These are phyloP conservation scores for Felis chaus DNA, from an alignment of 2,113 vertebrate species.

Conservation along the genomic window DNA sequence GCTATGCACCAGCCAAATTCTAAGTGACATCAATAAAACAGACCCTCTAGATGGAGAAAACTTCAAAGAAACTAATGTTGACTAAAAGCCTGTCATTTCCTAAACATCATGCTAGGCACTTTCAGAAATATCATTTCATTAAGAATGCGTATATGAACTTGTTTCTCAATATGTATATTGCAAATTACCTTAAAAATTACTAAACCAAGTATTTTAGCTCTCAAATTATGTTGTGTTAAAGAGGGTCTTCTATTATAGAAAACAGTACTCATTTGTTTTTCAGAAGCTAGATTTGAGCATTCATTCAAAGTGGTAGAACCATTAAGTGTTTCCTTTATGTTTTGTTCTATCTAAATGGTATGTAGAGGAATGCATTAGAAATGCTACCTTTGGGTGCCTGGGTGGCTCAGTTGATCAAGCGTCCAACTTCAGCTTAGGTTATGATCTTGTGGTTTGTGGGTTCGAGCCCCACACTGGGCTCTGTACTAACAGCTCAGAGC, in stretches of 20 bases:
- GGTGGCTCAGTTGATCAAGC: no score
- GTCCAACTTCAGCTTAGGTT: no score
- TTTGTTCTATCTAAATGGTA: neutral
- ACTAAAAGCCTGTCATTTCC: neutral
- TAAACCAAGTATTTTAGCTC: neutral
- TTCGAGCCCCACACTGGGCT: no score
- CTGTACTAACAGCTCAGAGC: no score
- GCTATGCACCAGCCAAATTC: neutral
- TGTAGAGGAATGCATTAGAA: neutral
- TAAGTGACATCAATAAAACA: neutral
- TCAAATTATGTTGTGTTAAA: constrained; percentile 13
- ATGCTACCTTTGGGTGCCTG: neutral
- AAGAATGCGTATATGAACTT: neutral
- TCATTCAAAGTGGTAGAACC: constrained; percentile 11
- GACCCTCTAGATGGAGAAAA: neutral
- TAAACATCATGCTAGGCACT: neutral
- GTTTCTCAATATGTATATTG: neutral
- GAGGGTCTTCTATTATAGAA: neutral
- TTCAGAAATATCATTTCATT: neutral
- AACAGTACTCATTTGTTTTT: neutral
- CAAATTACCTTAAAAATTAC: neutral
- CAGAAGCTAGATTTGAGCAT: neutral
- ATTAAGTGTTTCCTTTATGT: neutral
- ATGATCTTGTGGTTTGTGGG: no score
- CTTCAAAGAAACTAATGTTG: neutral